Evolutionary conservation across 2,113 vertebrate species (phyloP).

Genomic region (Chitala chitala): DNA sequence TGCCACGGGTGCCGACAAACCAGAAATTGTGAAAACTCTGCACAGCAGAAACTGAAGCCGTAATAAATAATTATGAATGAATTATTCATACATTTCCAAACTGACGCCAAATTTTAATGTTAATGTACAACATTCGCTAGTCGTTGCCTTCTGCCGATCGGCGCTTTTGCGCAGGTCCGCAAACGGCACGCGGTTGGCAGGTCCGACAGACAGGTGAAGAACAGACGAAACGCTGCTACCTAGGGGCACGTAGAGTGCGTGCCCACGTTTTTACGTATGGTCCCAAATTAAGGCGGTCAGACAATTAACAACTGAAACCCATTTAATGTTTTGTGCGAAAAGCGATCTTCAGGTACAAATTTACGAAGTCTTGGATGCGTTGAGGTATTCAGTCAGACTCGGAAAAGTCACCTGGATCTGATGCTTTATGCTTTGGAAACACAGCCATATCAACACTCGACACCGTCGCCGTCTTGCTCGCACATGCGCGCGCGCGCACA

Average conservation of each 20-base stretch:
- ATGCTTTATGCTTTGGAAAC: slow-evolving; percentile 16
- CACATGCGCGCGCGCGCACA: too few species aligned
- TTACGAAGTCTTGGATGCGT: slow-evolving; percentile 50
- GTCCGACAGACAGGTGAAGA: too few species aligned
- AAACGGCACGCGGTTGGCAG: slow-evolving; percentile 38
- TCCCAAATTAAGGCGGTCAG: slow-evolving; percentile 5
- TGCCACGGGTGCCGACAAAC: slow-evolving; percentile 27
- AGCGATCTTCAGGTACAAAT: slow-evolving; percentile 28
- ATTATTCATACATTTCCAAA: slow-evolving; percentile 13
- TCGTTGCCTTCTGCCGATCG: slow-evolving; percentile 27
- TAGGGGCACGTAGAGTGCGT: neutral
- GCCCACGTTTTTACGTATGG: neutral
- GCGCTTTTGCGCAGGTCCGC: slow-evolving; percentile 37
- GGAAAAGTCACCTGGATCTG: slow-evolving; percentile 21
- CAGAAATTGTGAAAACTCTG: slow-evolving; percentile 14
- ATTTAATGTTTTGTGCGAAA: slow-evolving; percentile 26
- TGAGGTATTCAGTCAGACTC: slow-evolving; percentile 45
- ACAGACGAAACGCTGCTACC: too few species aligned
- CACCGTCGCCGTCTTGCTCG: too few species aligned
- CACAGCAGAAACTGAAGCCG: neutral
- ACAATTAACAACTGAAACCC: slow-evolving; percentile 14
- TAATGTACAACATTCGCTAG: slow-evolving; percentile 53
- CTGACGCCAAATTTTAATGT: slow-evolving; percentile 28
- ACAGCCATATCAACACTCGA: neutral
- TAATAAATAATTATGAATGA: neutral